These are phyloP conservation scores for Limnodromus scolopaceus DNA, from an alignment of 2,797 vertebrate species.

Conservation along the genomic window DNA sequence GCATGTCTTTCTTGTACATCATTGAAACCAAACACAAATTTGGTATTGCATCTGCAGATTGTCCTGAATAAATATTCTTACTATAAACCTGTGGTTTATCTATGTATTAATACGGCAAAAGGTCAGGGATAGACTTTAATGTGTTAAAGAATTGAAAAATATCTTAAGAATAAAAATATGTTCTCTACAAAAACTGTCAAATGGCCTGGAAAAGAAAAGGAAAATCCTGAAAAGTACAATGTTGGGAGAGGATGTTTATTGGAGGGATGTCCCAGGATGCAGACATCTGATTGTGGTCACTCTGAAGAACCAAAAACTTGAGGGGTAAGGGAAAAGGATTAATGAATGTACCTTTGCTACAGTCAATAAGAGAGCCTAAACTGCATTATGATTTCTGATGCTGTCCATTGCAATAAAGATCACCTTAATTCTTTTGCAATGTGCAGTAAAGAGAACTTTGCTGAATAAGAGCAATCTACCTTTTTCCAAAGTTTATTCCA, in stretches of 20 bases:
- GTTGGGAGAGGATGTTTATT: neutral
- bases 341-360: neutral
- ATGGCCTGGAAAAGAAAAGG: neutral
- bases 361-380: neutral
- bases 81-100: neutral
- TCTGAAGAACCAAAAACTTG: neutral
- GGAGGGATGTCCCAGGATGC: neutral
- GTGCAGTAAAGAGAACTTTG: neutral
- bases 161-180: neutral
- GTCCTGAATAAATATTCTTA: neutral
- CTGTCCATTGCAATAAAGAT: neutral
- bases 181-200: neutral
- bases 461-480: neutral
- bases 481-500: neutral
- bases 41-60: neutral
- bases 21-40: neutral
- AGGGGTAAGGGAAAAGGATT: neutral
- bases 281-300: neutral
- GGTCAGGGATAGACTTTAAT: neutral
- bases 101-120: neutral
- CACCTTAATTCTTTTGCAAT: neutral
- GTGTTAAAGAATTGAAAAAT: neutral
- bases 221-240: neutral
- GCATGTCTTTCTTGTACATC: neutral
- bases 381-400: neutral